Base-by-base conservation (phyloP, 2,797 vertebrate genomes). In the Selene dorsalis region DNA sequence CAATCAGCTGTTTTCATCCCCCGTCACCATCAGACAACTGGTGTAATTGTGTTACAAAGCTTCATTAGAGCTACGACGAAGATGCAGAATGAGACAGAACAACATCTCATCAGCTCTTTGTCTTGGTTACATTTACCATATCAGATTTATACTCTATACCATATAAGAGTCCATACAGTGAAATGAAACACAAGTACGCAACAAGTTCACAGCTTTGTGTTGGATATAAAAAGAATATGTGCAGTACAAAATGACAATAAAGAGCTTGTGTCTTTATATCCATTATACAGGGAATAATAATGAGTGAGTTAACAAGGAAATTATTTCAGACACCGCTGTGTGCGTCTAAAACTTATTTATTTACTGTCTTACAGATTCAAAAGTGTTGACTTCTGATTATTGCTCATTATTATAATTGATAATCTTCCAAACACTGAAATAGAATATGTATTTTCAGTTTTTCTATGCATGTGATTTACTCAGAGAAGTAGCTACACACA, bases 11-110 rank as follows among this genome's bases (percentile, higher is more conserved):
- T 52, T 67, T 30, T 26, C 17, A 50, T 59, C 45, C 43, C 50
- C 32, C 12, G 8, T 57, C 83, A 95, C 92, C 90, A 94, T 50
- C 16, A 41, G 7, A 45, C 38, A 52, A 63, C 8, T 61, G 57
- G 6, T 43, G 22, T 11, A 58, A 52, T 38, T n/a, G 30, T 55
- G 14, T 48, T 24, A 17, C 30, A 24, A 39, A 65, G 20, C 32
- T 50, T 65, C 18, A 57, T 22, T 43, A 28, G 32, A 74, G 26
- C 32, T 28, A 10, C 41, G n/a, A n/a, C 50, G 56, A 64, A 53
- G 14, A 39, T 48, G 43, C 41, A 28, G 13, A 59, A 6, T 10
- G 20, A 56, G 24, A 68, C 5, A 39, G 22, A 28, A 8, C 6
- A 22, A 48, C 7, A 39, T 41, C 16, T 58, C n/a, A 28, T 61